Evolutionary conservation across 2,888 invertebrate genomes (phyloP).

Genomic region (Netelia virgata): DNA sequence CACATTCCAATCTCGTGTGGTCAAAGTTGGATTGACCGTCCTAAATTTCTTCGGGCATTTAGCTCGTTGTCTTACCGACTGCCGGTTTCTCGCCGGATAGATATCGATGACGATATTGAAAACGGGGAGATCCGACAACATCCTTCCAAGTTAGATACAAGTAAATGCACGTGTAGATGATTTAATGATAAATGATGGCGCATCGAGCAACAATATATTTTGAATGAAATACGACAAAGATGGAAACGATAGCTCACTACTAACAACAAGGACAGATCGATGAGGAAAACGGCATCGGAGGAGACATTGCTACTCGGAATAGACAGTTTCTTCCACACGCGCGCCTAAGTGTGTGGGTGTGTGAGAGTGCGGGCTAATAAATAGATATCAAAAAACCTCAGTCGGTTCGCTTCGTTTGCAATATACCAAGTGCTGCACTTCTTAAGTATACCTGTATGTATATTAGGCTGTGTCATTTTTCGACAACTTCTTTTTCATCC

Average conservation of each 20-base stretch:
- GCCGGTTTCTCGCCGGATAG: too few relatives aligned
- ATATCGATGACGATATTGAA: too few relatives aligned
- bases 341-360: too few relatives aligned
- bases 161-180: slow-evolving; percentile 8
- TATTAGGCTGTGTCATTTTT: too few relatives aligned
- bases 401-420: neutral
- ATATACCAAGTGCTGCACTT: neutral
- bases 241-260: neutral
- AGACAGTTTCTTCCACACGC: neutral
- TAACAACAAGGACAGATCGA: neutral
- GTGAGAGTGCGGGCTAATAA: neutral
- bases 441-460: too few relatives aligned
- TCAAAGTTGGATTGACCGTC: too few relatives aligned
- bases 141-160: neutral
- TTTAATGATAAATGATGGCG: slow-evolving; percentile 59
- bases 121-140: too few relatives aligned
- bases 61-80: too few relatives aligned
- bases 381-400: neutral
- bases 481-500: too few relatives aligned
- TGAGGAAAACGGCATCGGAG: neutral
- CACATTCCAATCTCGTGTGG: too few relatives aligned
- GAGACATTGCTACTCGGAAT: neutral
- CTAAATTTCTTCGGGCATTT: too few relatives aligned
- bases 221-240: slow-evolving; percentile 34
- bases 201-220: slow-evolving; percentile 44